Base-by-base conservation (phyloP, 2,797 vertebrate species). In the Rhincodon typus region DNA sequence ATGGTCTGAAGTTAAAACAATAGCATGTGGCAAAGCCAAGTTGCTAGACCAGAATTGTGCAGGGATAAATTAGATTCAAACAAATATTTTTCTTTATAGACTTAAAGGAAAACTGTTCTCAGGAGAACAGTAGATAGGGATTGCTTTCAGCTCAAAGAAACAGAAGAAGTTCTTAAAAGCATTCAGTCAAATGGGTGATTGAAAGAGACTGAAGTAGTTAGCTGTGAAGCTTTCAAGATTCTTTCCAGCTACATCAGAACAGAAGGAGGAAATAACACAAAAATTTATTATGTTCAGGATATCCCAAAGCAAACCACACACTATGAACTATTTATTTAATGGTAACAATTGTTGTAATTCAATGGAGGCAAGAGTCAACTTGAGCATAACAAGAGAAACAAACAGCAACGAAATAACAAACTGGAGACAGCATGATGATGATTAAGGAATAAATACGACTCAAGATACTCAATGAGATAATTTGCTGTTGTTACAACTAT, bases 41-140 rank as follows among this genome's bases (percentile, higher is more conserved):
- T 66, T 62, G 34, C 19, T 38, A 38, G 66, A n/a, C 34, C 12
- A 10, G 34, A 67, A 6, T 38, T n/a, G 57, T 21, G 17, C 57
- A 66, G 57, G n/a, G 88, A 66, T 91, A 38, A 38, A 93, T 91
- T 19, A 67, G 87, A 93, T 67, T 93, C n/a, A 38, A 19, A 34
- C 88, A 93, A 23, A 67, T 38, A n/a, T 93, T 23, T 62, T 93
- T 67, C n/a, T 62, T 62, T 93, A 66, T 2, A 34, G 62, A 67
- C 66, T 93, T 67, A 38, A 93, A 93, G 21, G 57, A 38, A 93
- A 67, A 66, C n/a, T 67, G 88, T 93, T 67, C 88, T 38, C 88
- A 93, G 62, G 19, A 67, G 62, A 67, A 93, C 34, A 93, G 62
- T 4, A 62, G 88, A 38, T 66, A 66, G 57, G 57, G 57, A 62